A percentile compares a stretch with the other conserved stretches of the same genome.
phyloP scores from a whole-genome alignment of 2,797 vertebrate species.

The Macropus fuliginosus region DNA sequence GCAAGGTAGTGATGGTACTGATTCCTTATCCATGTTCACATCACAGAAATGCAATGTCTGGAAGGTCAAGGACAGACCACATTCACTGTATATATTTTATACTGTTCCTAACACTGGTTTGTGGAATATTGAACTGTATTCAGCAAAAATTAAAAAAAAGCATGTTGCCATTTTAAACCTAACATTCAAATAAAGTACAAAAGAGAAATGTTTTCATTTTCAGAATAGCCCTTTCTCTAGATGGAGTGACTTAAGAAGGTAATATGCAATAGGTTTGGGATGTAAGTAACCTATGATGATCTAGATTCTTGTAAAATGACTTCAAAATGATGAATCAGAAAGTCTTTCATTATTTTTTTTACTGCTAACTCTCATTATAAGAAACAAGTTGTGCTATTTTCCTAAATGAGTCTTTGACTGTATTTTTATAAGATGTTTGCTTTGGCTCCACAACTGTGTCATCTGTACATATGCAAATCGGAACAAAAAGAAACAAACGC shows the following conservation, averaged over 20 bases:
- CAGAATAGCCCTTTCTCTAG: neutral
- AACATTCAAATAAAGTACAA: neutral
- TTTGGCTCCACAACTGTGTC: slow-evolving; percentile 53
- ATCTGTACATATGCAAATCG: slow-evolving; percentile 60
- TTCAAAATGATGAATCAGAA: slow-evolving; percentile 60
- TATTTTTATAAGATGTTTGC: slow-evolving; percentile 33
- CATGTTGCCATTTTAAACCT: neutral
- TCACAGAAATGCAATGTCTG: neutral
- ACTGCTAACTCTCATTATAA: slow-evolving; percentile 58
- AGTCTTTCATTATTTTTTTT: slow-evolving; percentile 59
- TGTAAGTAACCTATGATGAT: neutral
- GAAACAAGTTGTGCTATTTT: slow-evolving; percentile 63
- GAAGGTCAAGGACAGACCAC: neutral
- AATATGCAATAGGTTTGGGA: neutral
- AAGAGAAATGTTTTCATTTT: neutral
- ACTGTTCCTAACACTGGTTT: neutral
- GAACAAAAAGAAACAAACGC: slow-evolving; percentile 70
- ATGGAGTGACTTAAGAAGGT: neutral
- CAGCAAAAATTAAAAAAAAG: neutral
- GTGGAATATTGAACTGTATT: neutral
- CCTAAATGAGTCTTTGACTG: slow-evolving; percentile 53
- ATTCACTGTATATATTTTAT: neutral
- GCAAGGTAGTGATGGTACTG: neutral
- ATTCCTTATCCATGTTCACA: neutral
- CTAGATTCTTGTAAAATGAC: neutral